Percentiles rank a stretch among this genome's conserved stretches.
Conservation (phyloP, 92 coral and sea anemone genomes). For the Hydrozoanthus gracilis region DNA sequence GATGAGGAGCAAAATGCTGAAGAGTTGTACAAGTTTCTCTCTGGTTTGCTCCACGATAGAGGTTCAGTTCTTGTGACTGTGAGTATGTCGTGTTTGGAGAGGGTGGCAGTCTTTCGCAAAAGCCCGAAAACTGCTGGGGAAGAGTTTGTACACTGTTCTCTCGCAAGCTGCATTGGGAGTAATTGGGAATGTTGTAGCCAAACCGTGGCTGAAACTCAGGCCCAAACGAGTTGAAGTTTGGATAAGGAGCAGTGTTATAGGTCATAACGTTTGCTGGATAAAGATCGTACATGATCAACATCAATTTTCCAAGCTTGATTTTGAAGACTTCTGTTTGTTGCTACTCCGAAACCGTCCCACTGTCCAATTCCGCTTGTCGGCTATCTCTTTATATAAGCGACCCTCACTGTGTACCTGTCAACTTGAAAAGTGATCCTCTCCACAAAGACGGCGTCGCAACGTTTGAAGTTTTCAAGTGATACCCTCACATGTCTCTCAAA, state of each 20-base stretch:
- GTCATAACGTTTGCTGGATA: constrained; percentile 68
- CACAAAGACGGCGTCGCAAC: constrained; percentile 56
- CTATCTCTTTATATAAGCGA: constrained; percentile 63
- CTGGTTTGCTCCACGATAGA: background rate
- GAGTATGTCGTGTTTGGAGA: constrained; percentile 20
- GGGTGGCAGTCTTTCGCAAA: constrained; percentile 28
- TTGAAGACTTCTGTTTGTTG: background rate
- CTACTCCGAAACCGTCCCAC: constrained; percentile 18
- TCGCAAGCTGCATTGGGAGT: constrained; percentile 40
- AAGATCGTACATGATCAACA: constrained; percentile 74
- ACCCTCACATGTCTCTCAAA: constrained; percentile 60
- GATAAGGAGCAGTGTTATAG: constrained; percentile 54
- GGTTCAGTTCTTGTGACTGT: background rate
- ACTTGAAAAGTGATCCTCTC: constrained; percentile 45
- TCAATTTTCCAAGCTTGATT: background rate
- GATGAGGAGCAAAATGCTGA: constrained; percentile 25
- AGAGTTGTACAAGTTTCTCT: constrained; percentile 14
- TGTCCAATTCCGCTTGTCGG: constrained; percentile 54
- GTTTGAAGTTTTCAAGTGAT: constrained; percentile 66
- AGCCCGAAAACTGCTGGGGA: constrained; percentile 13
- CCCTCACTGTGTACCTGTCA: constrained; percentile 67
- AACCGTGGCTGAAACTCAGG: constrained; percentile 29
- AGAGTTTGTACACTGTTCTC: constrained; percentile 6
- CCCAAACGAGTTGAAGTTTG: constrained; percentile 46
- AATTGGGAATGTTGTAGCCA: constrained; percentile 31